Evolutionary conservation across 2,888 invertebrate genomes (phyloP).

Genomic region (Andrena camellia): DNA sequence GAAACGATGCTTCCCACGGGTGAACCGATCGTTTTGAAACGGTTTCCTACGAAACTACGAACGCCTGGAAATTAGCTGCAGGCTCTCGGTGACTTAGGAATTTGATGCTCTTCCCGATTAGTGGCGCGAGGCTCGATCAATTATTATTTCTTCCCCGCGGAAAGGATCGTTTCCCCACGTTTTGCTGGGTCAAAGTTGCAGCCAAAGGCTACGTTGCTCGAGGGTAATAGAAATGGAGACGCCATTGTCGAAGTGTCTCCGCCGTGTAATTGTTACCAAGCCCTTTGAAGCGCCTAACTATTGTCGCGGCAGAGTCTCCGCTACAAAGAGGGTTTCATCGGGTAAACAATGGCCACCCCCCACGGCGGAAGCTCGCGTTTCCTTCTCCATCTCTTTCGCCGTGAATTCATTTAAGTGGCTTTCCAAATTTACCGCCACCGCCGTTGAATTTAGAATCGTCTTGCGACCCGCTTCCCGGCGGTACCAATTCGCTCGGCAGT

Average conservation of each 20-base stretch:
- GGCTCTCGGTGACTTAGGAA: background rate
- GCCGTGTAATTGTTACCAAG: constrained; percentile 50
- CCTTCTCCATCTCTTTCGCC: constrained; percentile 26
- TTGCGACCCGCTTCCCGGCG: background rate
- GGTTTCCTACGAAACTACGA: background rate
- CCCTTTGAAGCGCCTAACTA: constrained; percentile 45
- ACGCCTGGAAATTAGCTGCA: background rate
- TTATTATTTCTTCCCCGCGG: background rate
- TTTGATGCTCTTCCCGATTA: background rate
- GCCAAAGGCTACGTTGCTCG: background rate
- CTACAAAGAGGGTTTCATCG: constrained; percentile 29
- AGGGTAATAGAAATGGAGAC: constrained; percentile 34
- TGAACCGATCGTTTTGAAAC: background rate
- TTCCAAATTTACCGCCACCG: constrained; percentile 36
- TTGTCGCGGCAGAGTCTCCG: constrained; percentile 46
- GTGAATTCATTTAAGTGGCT: constrained; percentile 41
- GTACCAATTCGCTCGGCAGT: too few species aligned
- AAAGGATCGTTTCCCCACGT: constrained; percentile 5
- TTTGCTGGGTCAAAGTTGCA: background rate
- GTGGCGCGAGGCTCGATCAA: background rate
- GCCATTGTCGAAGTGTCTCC: constrained; percentile 54
- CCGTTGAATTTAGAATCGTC: background rate
- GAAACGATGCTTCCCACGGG: background rate
- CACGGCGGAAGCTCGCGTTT: constrained; percentile 24
- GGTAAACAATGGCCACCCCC: constrained; percentile 57